Percentiles rank a stretch among this genome's conserved stretches.
phyloP scores from a whole-genome alignment of 2,797 vertebrate genomes.

The Onychomys torridus region DNA sequence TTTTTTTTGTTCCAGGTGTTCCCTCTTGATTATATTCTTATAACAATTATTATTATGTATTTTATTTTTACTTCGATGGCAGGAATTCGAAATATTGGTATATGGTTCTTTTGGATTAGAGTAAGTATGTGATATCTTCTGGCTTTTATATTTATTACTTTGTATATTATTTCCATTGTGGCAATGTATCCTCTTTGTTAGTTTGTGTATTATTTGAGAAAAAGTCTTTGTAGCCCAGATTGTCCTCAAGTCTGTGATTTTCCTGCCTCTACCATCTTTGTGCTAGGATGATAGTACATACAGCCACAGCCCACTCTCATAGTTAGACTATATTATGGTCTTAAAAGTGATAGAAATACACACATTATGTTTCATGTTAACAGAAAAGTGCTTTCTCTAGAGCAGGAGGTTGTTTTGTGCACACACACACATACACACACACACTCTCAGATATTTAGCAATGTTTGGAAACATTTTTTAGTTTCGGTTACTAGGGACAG shows the following conservation, averaged over 20 bases:
- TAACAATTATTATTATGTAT: slow-evolving; percentile 98
- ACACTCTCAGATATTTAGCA: neutral
- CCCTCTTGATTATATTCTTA: slow-evolving; percentile 98
- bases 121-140: slow-evolving; percentile 86
- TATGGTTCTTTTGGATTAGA: slow-evolving; percentile 99
- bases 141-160: neutral
- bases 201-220: neutral
- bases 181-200: neutral
- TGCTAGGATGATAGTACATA: neutral
- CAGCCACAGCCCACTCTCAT: no score
- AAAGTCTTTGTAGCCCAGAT: neutral
- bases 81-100: slow-evolving; percentile 98
- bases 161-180: neutral
- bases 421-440: neutral
- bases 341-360: neutral
- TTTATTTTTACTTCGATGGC: slow-evolving; percentile 99
- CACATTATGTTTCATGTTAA: slow-evolving; percentile 10
- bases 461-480: slow-evolving; percentile 14
- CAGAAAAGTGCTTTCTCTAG: neutral
- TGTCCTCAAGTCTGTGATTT: neutral
- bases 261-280: neutral
- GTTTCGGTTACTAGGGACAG: neutral
- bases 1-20: slow-evolving; percentile 92
- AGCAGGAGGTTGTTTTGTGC: neutral
- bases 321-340: neutral